phyloP scores from a whole-genome alignment of 2,113 vertebrate genomes.

The Dromaius novaehollandiae region DNA sequence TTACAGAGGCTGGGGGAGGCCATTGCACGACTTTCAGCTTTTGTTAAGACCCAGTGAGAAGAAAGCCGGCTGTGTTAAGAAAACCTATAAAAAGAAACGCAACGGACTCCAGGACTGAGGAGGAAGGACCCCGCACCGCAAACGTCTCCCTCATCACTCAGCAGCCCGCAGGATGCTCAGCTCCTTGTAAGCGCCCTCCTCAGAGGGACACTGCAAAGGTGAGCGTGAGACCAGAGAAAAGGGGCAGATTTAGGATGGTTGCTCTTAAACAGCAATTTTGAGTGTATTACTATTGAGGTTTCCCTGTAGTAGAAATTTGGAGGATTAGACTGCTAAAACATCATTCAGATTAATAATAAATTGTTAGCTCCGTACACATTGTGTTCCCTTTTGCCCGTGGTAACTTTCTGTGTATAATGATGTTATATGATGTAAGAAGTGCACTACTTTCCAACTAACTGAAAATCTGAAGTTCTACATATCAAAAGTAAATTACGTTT shows the following conservation, averaged over 20 bases:
- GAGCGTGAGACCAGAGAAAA: neutral
- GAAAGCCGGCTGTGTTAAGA: neutral
- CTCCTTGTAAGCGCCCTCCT: neutral
- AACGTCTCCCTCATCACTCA: neutral
- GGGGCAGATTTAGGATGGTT: neutral
- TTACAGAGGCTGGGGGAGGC: neutral
- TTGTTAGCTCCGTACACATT: neutral
- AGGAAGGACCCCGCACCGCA: accelerated
- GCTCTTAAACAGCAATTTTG: neutral
- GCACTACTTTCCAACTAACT: neutral
- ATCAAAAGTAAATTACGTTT: neutral
- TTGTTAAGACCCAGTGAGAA: neutral
- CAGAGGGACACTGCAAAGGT: neutral
- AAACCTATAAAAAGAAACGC: neutral
- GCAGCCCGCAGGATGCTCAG: neutral
- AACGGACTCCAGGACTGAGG: neutral
- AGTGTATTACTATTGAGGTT: neutral
- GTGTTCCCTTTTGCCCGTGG: neutral
- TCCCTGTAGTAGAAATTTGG: neutral
- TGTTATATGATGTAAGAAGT: accelerated
- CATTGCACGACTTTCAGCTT: neutral
- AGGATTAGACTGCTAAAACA: neutral
- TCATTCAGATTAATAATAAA: neutral
- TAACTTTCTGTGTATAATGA: neutral
- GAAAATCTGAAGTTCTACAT: neutral